Evolutionary conservation across 2,113 vertebrate genomes (phyloP), one percentile per base, ranked within the genome.

Genomic region (Girardinichthys multiradiatus): DNA sequence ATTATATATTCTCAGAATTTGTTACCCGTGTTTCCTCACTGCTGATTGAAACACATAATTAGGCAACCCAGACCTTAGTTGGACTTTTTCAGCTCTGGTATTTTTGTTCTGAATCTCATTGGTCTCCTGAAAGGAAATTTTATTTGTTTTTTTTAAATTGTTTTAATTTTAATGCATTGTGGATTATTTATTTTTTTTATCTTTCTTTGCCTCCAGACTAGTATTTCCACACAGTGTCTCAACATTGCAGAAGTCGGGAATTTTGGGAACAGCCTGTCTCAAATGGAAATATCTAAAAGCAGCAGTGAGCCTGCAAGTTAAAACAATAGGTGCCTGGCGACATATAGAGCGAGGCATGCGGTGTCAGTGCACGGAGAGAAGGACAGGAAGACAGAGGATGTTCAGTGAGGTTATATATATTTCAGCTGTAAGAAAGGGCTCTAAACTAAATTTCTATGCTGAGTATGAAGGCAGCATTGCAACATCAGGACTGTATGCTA

Each of bases 221-320:
- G n/a, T 21, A n/a, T 57, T 79, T 71, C 79, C 78, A 71, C 68
- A 76, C 72, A 84, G 79, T 70, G 72, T 69, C 65, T 72, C 70
- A 76, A 84, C 79, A 68, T 74, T 82, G 78, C 24, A 60, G 68
- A 77, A 79, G 70, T 17, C 7, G 21, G 31, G 24, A 51, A 68
- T 68, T 35, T 19, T 26, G 11, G 74, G 62, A 90, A 76, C 69
- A 80, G 31, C 42, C 37, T 39, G 84, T 81, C 86, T 77, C 78
- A 67, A 71, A 74, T 72, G 74, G 48, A 76, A 78, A 68, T 64
- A 72, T 79, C 67, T 72, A 72, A 85, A 87, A 83, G 70, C 59
- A 77, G 75, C 71, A 81, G 42, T 17, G 19, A 33, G 31, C 3
- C 31, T 33, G 6, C 3, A 33, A 45, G 42, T 45, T 45, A 19